phyloP scores from a whole-genome alignment of 2,113 vertebrate species.

The Passer montanus region DNA sequence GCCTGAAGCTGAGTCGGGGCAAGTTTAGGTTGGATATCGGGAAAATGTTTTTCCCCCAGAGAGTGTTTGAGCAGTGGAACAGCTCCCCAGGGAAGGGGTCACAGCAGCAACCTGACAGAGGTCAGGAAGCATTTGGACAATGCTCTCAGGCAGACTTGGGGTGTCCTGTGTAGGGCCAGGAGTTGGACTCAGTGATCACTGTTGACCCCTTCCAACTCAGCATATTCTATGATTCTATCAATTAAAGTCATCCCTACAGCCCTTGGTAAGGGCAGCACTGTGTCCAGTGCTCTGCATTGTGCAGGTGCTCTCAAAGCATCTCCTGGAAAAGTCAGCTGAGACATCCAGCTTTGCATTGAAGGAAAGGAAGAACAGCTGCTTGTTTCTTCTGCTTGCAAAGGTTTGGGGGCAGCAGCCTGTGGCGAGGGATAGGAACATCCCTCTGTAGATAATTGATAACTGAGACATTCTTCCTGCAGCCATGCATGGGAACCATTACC shows the following conservation, averaged over 20 bases:
- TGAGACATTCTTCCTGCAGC: not conserved
- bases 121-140: not conserved
- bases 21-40: not conserved
- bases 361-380: not conserved
- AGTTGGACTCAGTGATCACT: not conserved
- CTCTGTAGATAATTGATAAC: not conserved
- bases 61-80: rapidly evolving
- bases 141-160: not conserved
- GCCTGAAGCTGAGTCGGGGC: rapidly evolving
- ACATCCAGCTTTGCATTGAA: not conserved
- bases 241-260: not conserved
- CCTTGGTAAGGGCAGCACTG: not conserved
- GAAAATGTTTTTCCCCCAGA: rapidly evolving
- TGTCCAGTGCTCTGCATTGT: not conserved
- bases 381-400: not conserved
- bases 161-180: not conserved
- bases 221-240: not conserved
- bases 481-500: not conserved
- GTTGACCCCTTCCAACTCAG: not conserved
- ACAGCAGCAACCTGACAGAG: not conserved
- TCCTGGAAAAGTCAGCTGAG: not conserved
- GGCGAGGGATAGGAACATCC: not conserved
- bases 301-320: not conserved
- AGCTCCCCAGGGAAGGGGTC: not conserved
- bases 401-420: not conserved